Conservation (phyloP, 2,797 vertebrate genomes). For the Harpagifer antarcticus region DNA sequence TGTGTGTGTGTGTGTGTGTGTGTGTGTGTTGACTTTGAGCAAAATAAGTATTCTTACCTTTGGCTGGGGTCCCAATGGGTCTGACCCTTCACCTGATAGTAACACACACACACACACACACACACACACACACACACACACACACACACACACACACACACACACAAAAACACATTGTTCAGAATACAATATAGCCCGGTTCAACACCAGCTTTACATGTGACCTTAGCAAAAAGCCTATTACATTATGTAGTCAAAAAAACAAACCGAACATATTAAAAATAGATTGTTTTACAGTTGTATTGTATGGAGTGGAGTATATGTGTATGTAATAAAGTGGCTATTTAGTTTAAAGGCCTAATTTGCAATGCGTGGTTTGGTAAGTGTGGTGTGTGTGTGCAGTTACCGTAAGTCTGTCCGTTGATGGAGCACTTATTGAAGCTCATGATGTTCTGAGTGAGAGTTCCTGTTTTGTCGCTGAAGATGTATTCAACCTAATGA, state of each 20-base stretch:
- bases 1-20: background rate
- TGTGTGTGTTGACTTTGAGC: background rate
- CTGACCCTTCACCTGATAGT: slow-evolving; percentile 87
- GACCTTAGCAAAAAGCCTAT: background rate
- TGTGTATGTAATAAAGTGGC: background rate
- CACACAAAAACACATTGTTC: slow-evolving; percentile 19
- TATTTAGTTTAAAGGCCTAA: background rate
- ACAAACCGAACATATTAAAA: background rate
- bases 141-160: slow-evolving; percentile 24
- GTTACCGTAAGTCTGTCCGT: slow-evolving; percentile 89
- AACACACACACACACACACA: slow-evolving; percentile 32
- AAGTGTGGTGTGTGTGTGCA: background rate
- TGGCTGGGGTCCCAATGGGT: slow-evolving; percentile 83
- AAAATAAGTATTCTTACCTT: slow-evolving; percentile 77
- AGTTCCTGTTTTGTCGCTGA: slow-evolving; percentile 95
- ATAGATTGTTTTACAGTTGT: background rate
- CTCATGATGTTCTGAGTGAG: slow-evolving; percentile 98
- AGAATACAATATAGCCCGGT: background rate
- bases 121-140: slow-evolving; percentile 44
- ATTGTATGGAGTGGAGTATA: background rate
- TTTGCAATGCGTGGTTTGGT: background rate
- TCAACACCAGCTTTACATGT: background rate
- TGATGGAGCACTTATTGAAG: slow-evolving; percentile 96
- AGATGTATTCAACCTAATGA: slow-evolving; percentile 93
- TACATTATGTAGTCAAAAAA: background rate